Conservation (phyloP, 2,888 invertebrate species). For the Eupithecia insigniata region DNA sequence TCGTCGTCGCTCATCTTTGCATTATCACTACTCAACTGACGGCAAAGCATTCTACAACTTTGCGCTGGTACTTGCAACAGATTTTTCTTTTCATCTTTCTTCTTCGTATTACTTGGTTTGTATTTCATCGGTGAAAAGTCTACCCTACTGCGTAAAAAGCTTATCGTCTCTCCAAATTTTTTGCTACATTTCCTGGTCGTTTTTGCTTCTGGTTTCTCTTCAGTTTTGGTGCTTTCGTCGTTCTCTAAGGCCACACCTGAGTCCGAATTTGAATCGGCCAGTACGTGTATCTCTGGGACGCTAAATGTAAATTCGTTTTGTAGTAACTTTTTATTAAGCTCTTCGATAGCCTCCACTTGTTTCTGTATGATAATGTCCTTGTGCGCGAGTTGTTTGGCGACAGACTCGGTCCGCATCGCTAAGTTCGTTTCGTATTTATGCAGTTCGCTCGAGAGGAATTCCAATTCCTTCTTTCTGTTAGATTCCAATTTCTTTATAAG, state of each 20-base stretch:
- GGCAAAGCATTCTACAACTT: slow-evolving; percentile 57
- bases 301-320: slow-evolving; percentile 54
- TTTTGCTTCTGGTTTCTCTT: slow-evolving; percentile 67
- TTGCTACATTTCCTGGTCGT: slow-evolving; percentile 72
- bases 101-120: slow-evolving; percentile 70
- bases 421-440: slow-evolving; percentile 78
- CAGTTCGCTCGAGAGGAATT: slow-evolving; percentile 75
- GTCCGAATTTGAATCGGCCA: slow-evolving; percentile 78
- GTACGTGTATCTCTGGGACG: slow-evolving; percentile 69
- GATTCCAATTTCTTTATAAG: slow-evolving; percentile 75
- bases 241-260: slow-evolving; percentile 76
- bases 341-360: slow-evolving; percentile 69
- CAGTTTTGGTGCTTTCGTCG: slow-evolving; percentile 66
- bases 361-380: slow-evolving; percentile 74
- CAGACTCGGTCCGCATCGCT: slow-evolving; percentile 70
- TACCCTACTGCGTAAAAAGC: slow-evolving; percentile 72
- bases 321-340: slow-evolving; percentile 65
- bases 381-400: slow-evolving; percentile 71
- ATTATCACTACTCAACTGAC: slow-evolving; percentile 68
- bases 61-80: slow-evolving; percentile 64
- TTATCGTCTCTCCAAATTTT: slow-evolving; percentile 77
- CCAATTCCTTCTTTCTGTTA: slow-evolving; percentile 76
- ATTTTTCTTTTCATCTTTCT: slow-evolving; percentile 74
- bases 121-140: slow-evolving; percentile 81
- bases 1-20: slow-evolving; percentile 69